Evolutionary conservation across 2,113 vertebrate genomes (phyloP), one percentile per base, ranked within the genome.

Genomic region (Dinomys branickii): DNA sequence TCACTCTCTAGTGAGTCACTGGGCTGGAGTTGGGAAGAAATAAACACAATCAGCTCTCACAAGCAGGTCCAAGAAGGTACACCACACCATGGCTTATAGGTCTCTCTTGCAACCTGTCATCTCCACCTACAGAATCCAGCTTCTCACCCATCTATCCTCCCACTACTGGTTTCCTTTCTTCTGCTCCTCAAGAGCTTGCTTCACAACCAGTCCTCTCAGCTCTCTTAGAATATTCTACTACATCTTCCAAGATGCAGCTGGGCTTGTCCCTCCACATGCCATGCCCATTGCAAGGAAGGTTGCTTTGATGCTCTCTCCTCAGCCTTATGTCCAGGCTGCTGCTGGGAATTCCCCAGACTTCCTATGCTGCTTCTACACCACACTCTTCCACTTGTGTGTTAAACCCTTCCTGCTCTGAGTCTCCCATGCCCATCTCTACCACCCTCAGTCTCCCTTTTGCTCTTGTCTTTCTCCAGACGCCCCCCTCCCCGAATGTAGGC

Each of bases 41-140:
- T 10, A 10, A 30, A 59, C 22, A 4, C 61, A 20, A 5, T 59
- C 16, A 30, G 38, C 61, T 54, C 30, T 17, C 2, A 6, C 1
- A 3, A 47, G 16, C 44, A 41, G n/a, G 58, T 33, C 3, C 47
- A 7, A 86, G 59, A 26, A 50, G 33, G n/a, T 44, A 19, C 33
- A 30, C 14, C 3, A 61, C 30, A 3, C 14, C 3, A 9, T 1
- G n/a, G 17, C 12, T 4, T 44, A 9, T 59, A 6, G 5, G 54
- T 22, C 28, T 7, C 38, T 59, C 67, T 30, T 10, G 17, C 13
- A n/a, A 35, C 19, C 73, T 47, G 59, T 35, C 59, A 22, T 38
- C 35, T 44, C 38, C 85, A 47, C 44, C 82, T 59, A 5, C 58
- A 12, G 44, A 14, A 87, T 38, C 38, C 30, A 20, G 8, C n/a